phyloP scores from a whole-genome alignment of 2,888 invertebrate genomes.

The Phengaris alcon region DNA sequence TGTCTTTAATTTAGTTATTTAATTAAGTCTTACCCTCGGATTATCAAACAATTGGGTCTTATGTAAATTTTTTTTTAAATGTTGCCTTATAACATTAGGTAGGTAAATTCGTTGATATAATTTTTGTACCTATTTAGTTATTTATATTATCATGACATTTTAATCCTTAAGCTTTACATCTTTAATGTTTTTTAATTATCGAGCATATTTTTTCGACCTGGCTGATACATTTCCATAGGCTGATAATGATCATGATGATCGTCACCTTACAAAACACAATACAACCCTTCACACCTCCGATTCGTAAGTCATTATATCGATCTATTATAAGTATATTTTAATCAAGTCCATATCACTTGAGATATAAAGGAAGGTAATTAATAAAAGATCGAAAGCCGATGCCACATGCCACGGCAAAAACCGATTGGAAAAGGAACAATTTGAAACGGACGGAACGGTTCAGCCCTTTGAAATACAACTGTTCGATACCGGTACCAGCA shows the following conservation, averaged over 20 bases:
- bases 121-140: too few relatives aligned
- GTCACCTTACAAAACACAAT: neutral
- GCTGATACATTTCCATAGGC: neutral
- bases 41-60: too few relatives aligned
- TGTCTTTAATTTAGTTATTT: too few relatives aligned
- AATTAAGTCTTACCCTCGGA: too few relatives aligned
- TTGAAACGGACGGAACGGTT: slow-evolving; percentile 66
- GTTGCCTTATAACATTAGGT: too few relatives aligned
- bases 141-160: too few relatives aligned
- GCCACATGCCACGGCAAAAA: slow-evolving; percentile 76
- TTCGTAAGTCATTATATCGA: slow-evolving; percentile 54
- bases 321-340: slow-evolving; percentile 77
- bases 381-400: slow-evolving; percentile 60
- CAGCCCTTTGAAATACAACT: slow-evolving; percentile 60
- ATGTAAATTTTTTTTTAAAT: too few relatives aligned
- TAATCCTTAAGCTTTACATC: too few relatives aligned
- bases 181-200: too few relatives aligned
- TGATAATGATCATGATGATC: neutral
- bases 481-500: slow-evolving; percentile 39
- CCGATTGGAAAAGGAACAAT: slow-evolving; percentile 69
- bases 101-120: too few relatives aligned
- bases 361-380: slow-evolving; percentile 76
- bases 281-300: slow-evolving; percentile 38
- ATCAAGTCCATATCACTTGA: slow-evolving; percentile 73
- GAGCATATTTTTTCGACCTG: too few relatives aligned